Evolutionary conservation across 2,888 invertebrate genomes (phyloP), one percentile per base, ranked within the genome.

Genomic region (Drosophila eohydei): DNA sequence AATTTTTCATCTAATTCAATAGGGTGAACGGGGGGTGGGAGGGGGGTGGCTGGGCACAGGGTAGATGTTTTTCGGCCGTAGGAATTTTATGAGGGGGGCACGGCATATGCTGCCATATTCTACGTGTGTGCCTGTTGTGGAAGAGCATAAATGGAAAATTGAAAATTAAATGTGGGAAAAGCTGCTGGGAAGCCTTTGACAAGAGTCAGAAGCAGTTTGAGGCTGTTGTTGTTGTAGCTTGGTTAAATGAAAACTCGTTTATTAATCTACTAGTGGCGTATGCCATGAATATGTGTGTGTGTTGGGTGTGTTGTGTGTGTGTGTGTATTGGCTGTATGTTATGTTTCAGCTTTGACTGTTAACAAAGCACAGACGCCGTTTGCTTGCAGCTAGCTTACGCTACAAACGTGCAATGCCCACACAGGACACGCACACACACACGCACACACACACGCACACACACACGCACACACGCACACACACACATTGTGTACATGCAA

Each of bases 1-100:
- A 77, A 82, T 73, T 74, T 66, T 76, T 71, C 72, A 80, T 82
- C 74, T 82, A 87, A 84, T 79, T 84, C 74, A 80, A 79, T 69
- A 75, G 60, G 72, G 40, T 55, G 43, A 50, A 30, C 12, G 30
- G 14, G 21, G 21, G 21, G 21, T 21, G 5, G 4, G 1, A n/a
- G 16, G 14, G 2, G 16, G 41, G 16, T 1, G 40, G 7, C 3
- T 8, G 40, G 16, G 8, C n/a, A 40, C 3, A 16, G 43, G 4
- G 30, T 5, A 11, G 48, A 30, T 50, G 48, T 32, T 50, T 50
- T 50, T 50, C 48, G 48, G 48, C 30, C 32, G 48, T 16, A 28
- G 16, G 14, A 30, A 55, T 55, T 62, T 55, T 61, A 61, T 54
- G 44, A 51, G 32, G 21, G 16, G 12, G 43, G 3, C 34, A 16